Evolutionary conservation across 2,113 vertebrate species (phyloP).

Genomic region (Thomomys bottae): DNA sequence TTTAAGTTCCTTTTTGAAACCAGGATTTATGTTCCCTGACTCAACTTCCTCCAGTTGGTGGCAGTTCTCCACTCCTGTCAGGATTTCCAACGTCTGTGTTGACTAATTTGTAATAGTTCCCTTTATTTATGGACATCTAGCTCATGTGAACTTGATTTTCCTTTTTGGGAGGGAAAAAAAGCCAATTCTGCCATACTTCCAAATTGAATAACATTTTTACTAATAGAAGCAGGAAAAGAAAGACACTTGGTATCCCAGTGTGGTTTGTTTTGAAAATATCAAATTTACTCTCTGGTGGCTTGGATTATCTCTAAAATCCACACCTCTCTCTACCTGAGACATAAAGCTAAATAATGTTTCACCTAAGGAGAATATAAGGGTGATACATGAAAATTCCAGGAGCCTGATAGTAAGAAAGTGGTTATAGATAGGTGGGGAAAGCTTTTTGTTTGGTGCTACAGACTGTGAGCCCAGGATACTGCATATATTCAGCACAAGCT

Average conservation of each 20-base stretch:
- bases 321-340: neutral
- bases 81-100: neutral
- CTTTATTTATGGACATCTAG: neutral
- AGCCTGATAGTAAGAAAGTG: neutral
- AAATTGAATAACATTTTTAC: neutral
- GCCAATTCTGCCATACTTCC: neutral
- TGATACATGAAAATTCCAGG: neutral
- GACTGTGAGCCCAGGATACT: neutral
- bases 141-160: neutral
- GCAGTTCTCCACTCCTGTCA: neutral
- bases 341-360: neutral
- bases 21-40: neutral
- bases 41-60: neutral
- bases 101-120: neutral
- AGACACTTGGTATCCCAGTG: neutral
- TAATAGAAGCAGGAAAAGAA: neutral
- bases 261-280: neutral
- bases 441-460: neutral
- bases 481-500: neutral
- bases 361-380: neutral
- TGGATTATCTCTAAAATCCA: neutral
- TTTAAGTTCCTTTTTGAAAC: neutral
- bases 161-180: neutral
- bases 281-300: neutral
- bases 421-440: neutral